Percentiles rank a stretch among this genome's conserved stretches.
These are phyloP conservation scores for Zaprionus kolodkinae DNA, from an alignment of 1,140 invertebrate genomes.

Conservation along the genomic window DNA sequence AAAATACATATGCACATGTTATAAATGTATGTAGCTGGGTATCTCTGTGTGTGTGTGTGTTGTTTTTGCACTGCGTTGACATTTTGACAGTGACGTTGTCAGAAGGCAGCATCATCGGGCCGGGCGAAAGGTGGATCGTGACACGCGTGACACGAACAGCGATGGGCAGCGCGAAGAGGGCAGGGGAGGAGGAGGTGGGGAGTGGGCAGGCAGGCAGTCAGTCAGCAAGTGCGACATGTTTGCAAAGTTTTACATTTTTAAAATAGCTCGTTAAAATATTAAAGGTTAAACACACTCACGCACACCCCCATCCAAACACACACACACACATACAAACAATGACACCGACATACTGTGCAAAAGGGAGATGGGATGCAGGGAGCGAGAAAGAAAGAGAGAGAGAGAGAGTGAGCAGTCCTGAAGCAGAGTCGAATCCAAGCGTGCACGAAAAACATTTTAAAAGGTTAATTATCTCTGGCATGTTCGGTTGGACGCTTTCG, in stretches of 20 bases:
- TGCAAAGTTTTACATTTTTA: conserved; percentile 80
- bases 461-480: conserved; percentile 81
- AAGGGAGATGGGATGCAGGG: no score
- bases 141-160: conserved; percentile 7
- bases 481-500: conserved; percentile 66
- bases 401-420: not conserved
- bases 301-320: conserved; percentile 16
- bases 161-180: not conserved
- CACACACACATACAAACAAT: conserved; percentile 15
- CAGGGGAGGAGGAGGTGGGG: not conserved
- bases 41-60: conserved; percentile 15
- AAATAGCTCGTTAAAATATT: conserved; percentile 81
- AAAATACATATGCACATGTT: conserved; percentile 29
- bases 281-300: conserved; percentile 65
- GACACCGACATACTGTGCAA: not conserved
- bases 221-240: conserved; percentile 63
- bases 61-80: conserved; percentile 70
- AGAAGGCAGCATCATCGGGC: conserved; percentile 51
- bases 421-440: conserved; percentile 15
- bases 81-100: conserved; percentile 71
- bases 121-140: conserved; percentile 26
- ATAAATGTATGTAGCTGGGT: conserved; percentile 2
- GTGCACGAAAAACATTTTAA: conserved; percentile 52
- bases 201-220: conserved; percentile 8
- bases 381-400: no score